Evolutionary conservation across 1,140 invertebrate genomes (phyloP).

Genomic region (Monochamus saltuarius): DNA sequence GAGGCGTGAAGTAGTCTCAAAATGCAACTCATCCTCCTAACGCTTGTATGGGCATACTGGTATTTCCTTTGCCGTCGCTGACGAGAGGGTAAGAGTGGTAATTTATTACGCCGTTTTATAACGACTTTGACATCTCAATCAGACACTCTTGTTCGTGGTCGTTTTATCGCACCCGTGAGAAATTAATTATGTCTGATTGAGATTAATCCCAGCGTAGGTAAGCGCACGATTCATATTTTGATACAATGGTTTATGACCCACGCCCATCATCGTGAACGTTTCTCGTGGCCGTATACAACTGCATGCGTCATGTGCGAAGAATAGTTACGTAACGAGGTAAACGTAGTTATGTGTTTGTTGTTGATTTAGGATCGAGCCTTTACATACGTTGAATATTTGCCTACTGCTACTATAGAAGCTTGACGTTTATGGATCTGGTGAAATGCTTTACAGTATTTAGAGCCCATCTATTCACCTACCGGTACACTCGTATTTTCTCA

Average conservation of each 20-base stretch:
- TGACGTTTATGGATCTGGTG: no score
- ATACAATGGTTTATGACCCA: constrained; percentile 9
- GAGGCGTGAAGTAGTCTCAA: constrained; percentile 20
- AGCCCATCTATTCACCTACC: no score
- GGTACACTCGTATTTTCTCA: no score
- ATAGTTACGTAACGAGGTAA: constrained; percentile 12
- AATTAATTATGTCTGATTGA: constrained; percentile 49
- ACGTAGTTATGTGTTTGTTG: constrained; percentile 6
- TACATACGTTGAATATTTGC: no score
- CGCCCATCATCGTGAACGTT: constrained; percentile 17
- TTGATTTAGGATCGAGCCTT: no score
- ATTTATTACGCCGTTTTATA: constrained; percentile 45
- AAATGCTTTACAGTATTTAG: no score
- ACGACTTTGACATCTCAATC: constrained; percentile 45
- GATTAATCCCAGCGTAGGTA: constrained; percentile 37
- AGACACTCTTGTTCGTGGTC: constrained; percentile 42
- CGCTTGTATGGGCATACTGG: neutral
- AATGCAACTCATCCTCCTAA: constrained; percentile 15
- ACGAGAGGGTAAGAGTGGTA: constrained; percentile 41
- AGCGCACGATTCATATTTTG: constrained; percentile 31
- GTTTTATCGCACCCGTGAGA: constrained; percentile 45
- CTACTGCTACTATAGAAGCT: no score
- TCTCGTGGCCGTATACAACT: constrained; percentile 23
- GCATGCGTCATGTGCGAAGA: neutral
- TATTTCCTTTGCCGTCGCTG: constrained; percentile 3